A percentile compares a stretch with the other conserved stretches of the same genome.
Evolutionary conservation across 2,113 vertebrate genomes (phyloP).

Genomic region (Stigmatopora nigra): DNA sequence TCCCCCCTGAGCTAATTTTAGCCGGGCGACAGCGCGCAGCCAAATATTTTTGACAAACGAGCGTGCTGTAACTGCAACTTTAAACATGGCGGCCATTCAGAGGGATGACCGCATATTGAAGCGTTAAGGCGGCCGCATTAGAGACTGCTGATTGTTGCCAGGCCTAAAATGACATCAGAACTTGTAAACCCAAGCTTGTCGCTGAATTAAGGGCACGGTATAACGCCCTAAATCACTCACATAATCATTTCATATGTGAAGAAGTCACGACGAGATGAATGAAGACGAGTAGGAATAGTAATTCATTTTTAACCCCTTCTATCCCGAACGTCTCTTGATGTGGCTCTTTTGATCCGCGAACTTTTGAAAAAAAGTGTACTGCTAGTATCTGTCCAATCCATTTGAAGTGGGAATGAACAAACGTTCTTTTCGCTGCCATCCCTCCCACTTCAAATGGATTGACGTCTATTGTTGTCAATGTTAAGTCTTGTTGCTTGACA

Average conservation of each 20-base stretch:
- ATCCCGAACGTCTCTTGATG: no score
- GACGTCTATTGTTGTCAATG: no score
- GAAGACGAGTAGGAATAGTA: constrained; percentile 27
- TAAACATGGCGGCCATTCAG: constrained; percentile 27
- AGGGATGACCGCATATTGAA: constrained; percentile 45
- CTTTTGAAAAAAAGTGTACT: no score
- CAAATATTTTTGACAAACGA: constrained; percentile 37
- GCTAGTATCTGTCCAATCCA: no score
- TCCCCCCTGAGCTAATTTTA: constrained; percentile 15
- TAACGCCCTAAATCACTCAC: constrained; percentile 28
- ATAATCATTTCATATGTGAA: constrained; percentile 32
- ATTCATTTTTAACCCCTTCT: constrained; percentile 30
- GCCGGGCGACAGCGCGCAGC: constrained; percentile 25
- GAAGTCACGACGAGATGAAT: constrained; percentile 53
- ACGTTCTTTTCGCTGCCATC: no score
- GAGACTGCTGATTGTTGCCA: constrained; percentile 10
- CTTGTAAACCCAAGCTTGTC: constrained; percentile 15
- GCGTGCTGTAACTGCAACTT: constrained; percentile 34
- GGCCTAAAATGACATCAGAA: constrained; percentile 33
- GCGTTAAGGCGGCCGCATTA: constrained; percentile 35
- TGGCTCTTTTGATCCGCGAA: no score
- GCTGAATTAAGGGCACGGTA: constrained; percentile 11
- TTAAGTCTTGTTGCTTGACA: no score
- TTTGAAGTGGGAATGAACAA: no score
- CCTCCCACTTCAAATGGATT: no score